Evolutionary conservation across 2,888 invertebrate genomes (phyloP), one percentile per base, ranked within the genome.

Genomic region (Microchrysa polita): DNA sequence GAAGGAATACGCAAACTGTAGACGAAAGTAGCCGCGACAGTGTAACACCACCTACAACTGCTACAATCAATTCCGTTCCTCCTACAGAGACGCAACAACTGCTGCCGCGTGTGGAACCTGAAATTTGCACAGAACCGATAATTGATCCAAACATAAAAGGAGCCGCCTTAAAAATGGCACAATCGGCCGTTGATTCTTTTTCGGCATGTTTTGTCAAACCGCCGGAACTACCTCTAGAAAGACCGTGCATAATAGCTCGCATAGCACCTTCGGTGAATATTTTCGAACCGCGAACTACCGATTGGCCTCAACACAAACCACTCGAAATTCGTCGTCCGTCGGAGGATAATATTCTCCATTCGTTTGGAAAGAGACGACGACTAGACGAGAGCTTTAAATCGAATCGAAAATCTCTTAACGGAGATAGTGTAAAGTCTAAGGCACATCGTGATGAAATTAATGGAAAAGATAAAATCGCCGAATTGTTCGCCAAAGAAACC

Each of bases 171-270:
- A 23, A 34, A 27, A 77, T 77, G 77, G 82, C 82, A 76, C 73
- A 80, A 53, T 72, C 78, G 2, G 74, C 80, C 18, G 81, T 84
- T 2, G 78, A 79, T 12, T 79, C 81, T 22, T 82, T 81, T 7
- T 79, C 79, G 5, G 84, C 84, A 1, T 81, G 81, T 4, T 81
- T 82, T 12, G 79, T 81, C 18, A 82, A 83, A 40, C 76, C 82
- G 57, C 83, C 84, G 4, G 83, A 83, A 74, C 72, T 84, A 69
- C 84, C 84, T 1, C 78, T 81, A 1, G 82, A 83, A 75, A 77
- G 84, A 5, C 84, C 84, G 1, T 79, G 81, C 74, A 83, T 84
- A 74, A 81, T 84, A 0, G 79, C 81, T 0, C 81, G 84, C 23
- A 77, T 82, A 1, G 74, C 77, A 23, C 80, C 82, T 5, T 74